Evolutionary conservation across 1,140 invertebrate species (phyloP), one percentile per base, ranked within the genome.

Genomic region (Armadillidium nasatum): DNA sequence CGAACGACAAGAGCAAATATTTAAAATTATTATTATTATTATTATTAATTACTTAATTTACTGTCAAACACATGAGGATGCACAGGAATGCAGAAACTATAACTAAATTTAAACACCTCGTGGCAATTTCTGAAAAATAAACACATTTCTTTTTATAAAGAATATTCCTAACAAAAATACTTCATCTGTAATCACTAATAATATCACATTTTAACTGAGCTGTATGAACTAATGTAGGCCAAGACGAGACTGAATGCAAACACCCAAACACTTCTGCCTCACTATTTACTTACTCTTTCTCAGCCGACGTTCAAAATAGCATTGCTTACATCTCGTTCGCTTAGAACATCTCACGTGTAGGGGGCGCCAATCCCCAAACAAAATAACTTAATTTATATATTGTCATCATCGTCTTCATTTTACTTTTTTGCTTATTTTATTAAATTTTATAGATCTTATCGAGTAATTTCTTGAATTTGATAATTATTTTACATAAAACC

Each of bases 191-290:
- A 60, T 60, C 33, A 33, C 33, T 33, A 33, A 33, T 33, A 33
- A 33, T 33, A 33, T 33, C 33, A 33, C 33, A 33, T 33, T 33
- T 33, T 3, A 33, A 33, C 33, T 15, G 50, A 60, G 19, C 11
- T 13, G 11, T 60, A 60, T 60, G 11, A 15, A 60, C 50, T 15
- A 60, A 15, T 15, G 50, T 60, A 60, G 19, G 50, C 50, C 19
- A 60, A 60, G 50, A 60, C 11, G 50, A 60, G 50, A 60, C 50
- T 60, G 50, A 60, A 60, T 15, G 50, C 50, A 15, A 60, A 60
- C 19, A 13, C 50, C 50, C 50, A 60, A 19, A 13, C 50, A 13
- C 19, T 19, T 19, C 50, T 15, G 11, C 50, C 19, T 60, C 50
- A 60, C 50, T 33, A 33, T 19, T 60, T 19, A 60, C 50, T 60